These are phyloP conservation scores for Salvator merianae DNA, from an alignment of 2,113 vertebrate genomes.

Conservation along the genomic window DNA sequence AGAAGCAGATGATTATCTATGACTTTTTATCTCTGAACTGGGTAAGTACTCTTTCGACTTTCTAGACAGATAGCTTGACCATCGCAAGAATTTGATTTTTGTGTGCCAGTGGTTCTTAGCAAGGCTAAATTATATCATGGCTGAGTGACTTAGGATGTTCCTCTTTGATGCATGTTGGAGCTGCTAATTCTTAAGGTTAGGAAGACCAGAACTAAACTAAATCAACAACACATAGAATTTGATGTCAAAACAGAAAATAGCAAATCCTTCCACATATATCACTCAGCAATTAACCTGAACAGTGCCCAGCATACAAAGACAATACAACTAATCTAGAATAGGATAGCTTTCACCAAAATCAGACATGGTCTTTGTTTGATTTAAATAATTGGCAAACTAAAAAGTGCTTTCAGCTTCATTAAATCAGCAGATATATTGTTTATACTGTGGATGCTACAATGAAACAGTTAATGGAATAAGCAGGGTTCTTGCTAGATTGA, in stretches of 20 bases:
- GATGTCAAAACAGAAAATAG: slow-evolving; percentile 15
- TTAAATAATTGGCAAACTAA: neutral
- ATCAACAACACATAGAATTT: slow-evolving; percentile 39
- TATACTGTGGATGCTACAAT: neutral
- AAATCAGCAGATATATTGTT: neutral
- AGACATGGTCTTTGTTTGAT: neutral
- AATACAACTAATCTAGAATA: neutral
- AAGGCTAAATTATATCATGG: slow-evolving; percentile 38
- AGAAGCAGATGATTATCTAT: slow-evolving; percentile 22
- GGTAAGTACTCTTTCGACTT: slow-evolving; percentile 23
- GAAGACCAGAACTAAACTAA: slow-evolving; percentile 38
- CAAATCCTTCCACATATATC: neutral
- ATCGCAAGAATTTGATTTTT: slow-evolving; percentile 52
- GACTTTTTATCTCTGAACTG: slow-evolving; percentile 27
- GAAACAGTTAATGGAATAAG: neutral
- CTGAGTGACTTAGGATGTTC: slow-evolving; percentile 45
- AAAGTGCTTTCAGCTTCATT: neutral
- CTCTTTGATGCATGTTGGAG: slow-evolving; percentile 28
- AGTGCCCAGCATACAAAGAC: neutral
- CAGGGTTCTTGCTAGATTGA: neutral
- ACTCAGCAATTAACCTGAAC: neutral
- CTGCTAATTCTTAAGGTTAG: slow-evolving; percentile 40
- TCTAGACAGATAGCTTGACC: slow-evolving; percentile 24
- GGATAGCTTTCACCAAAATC: neutral
- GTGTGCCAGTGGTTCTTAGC: slow-evolving; percentile 39